Conservation (phyloP, 2,888 invertebrate species). For the Acrobasis suavella region DNA sequence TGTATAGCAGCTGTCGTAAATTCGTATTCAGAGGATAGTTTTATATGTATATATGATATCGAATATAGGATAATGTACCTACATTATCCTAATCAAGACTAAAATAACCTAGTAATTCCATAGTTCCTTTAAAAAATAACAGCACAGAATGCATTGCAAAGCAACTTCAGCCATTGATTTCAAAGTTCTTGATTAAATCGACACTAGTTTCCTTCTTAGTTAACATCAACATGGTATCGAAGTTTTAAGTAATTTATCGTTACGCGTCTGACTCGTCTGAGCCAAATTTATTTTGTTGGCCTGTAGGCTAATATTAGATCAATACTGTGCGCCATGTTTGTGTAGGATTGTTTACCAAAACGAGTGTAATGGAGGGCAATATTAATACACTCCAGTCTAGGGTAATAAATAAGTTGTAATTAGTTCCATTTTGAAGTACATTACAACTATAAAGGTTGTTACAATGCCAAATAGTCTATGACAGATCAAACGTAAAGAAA, state of each 20-base stretch:
- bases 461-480: no score
- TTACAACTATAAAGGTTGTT: no score
- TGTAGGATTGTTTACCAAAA: not conserved
- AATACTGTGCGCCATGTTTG: constrained; percentile 10
- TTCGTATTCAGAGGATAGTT: no score
- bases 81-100: no score
- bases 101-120: no score
- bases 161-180: not conserved
- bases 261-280: constrained; percentile 1
- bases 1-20: no score
- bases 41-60: no score
- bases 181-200: not conserved
- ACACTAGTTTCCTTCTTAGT: constrained; percentile 7
- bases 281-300: not conserved
- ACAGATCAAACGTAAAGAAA: no score
- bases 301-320: constrained; percentile 7
- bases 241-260: constrained; percentile 12
- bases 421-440: not conserved
- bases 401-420: not conserved
- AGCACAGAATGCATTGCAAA: not conserved
- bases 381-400: not conserved
- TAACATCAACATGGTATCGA: constrained; percentile 1
- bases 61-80: no score
- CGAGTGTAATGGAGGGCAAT: not conserved
- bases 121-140: no score